Evolutionary conservation across 2,888 invertebrate species (phyloP), one percentile per base, ranked within the genome.

Genomic region (Orthonychiurus folsomi): DNA sequence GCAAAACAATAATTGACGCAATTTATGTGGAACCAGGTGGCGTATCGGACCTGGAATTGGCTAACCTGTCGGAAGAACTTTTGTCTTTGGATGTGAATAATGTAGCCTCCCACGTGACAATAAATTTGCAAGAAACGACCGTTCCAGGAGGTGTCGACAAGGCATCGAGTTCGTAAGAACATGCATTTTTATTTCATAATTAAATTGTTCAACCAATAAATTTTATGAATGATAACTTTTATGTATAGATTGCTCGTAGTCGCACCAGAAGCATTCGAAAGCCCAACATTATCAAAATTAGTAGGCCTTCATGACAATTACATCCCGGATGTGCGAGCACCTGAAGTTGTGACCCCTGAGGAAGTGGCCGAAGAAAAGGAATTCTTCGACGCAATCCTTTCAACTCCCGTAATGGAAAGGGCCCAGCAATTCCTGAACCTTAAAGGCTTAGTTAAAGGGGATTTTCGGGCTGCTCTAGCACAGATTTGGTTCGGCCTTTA

Each of bases 241-340:
- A 65, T 68, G 76, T 77, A 48, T 77, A 90, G 90, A 63, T 81
- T 91, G 62, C 76, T 91, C 48, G 80, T 80, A 20, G 81, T 89
- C 23, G 80, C 84, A 65, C 74, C 82, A 3, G 82, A 81, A 69
- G 85, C 81, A 24, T 82, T 82, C 76, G 80, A 84, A 75, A 84
- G 85, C 66, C 80, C 84, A 3, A 89, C 92, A 1, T 84, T 93
- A 64, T 81, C 85, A 67, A 86, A 85, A 73, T 81, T 93, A 69
- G 75, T 84, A 47, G 78, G 81, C 1, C 81, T 95, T 52, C 84
- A 88, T 75, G 89, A 95, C 76, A 94, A 95, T 77, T 95, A 93
- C 76, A 85, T 89, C 74, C 79, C 86, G 62, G 85, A 87, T 69
- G 84, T 86, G 0, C 79, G 81, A 62, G 80, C 82, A n/a, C 84